A percentile compares a stretch with the other conserved stretches of the same genome.
Conservation (phyloP, 2,113 vertebrate genomes). For the Mungos mungo region DNA sequence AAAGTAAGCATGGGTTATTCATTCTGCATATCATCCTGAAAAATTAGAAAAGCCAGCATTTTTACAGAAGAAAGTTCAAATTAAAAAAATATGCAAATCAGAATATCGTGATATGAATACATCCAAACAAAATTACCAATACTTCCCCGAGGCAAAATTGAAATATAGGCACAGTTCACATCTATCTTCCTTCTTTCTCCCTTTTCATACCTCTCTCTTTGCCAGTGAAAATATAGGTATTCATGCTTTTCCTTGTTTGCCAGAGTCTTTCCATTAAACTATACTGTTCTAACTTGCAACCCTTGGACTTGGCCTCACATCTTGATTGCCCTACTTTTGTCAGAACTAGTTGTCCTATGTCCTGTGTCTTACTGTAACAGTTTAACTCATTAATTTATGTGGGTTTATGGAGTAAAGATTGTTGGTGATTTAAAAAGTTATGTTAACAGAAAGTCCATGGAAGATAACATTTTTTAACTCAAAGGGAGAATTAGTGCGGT, state of each 20-base stretch:
- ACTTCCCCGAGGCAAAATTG: conserved; percentile 40
- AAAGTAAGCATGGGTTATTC: neutral
- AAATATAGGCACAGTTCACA: neutral
- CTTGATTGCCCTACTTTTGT: neutral
- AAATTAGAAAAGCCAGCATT: conserved; percentile 23
- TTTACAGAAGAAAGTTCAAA: conserved; percentile 31
- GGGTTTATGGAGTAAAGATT: conserved; percentile 28
- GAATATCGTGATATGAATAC: neutral
- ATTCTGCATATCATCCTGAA: neutral
- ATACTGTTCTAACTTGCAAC: neutral
- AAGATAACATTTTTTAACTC: conserved; percentile 38
- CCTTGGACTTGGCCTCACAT: neutral
- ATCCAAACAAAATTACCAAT: neutral
- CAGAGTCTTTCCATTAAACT: neutral
- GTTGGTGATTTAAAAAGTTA: neutral
- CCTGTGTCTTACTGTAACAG: neutral
- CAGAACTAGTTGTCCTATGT: conserved; percentile 2
- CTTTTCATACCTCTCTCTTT: neutral
- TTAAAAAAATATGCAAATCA: conserved; percentile 33
- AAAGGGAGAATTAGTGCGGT: neutral
- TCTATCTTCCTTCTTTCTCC: neutral
- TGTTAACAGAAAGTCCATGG: neutral
- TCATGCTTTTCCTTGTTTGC: neutral
- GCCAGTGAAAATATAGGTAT: neutral
- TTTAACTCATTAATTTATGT: conserved; percentile 36